Percentiles rank a stretch among this genome's conserved stretches.
Evolutionary conservation across 2,113 vertebrate species (phyloP).

Genomic region (Oostethus manadensis): DNA sequence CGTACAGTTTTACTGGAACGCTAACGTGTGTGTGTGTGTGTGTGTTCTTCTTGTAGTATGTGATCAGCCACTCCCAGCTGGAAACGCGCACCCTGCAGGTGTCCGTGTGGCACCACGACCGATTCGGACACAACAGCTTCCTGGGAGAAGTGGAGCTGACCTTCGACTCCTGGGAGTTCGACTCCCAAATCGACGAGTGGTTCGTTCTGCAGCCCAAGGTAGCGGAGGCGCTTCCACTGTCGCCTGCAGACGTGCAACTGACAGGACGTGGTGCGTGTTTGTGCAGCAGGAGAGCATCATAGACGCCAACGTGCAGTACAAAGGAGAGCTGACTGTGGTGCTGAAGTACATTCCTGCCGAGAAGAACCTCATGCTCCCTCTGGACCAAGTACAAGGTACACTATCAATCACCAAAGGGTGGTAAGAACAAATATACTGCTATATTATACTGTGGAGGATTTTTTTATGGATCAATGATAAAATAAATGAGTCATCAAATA

Average conservation of each 20-base stretch:
- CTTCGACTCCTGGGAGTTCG: conserved; percentile 93
- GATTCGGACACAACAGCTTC: conserved; percentile 92
- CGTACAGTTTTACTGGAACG: not conserved
- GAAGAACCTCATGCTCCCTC: conserved; percentile 78
- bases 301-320: conserved; percentile 84
- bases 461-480: too few relatives aligned
- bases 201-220: conserved; percentile 91
- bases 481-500: too few relatives aligned
- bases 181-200: conserved; percentile 85
- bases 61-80: conserved; percentile 93
- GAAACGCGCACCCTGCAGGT: conserved; percentile 90
- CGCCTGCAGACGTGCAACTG: not conserved
- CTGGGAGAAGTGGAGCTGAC: conserved; percentile 93
- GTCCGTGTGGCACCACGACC: conserved; percentile 95
- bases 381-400: conserved; percentile 84
- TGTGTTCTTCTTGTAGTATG: conserved; percentile 72
- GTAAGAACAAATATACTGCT: too few relatives aligned
- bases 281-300: conserved; percentile 74
- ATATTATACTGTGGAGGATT: too few relatives aligned
- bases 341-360: conserved; percentile 88
- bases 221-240: not conserved
- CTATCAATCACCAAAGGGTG: too few relatives aligned
- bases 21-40: not conserved
- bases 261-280: not conserved
- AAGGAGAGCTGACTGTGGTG: conserved; percentile 89